These are phyloP conservation scores for Protonibea diacanthus DNA, from an alignment of 2,797 vertebrate species.

Conservation along the genomic window DNA sequence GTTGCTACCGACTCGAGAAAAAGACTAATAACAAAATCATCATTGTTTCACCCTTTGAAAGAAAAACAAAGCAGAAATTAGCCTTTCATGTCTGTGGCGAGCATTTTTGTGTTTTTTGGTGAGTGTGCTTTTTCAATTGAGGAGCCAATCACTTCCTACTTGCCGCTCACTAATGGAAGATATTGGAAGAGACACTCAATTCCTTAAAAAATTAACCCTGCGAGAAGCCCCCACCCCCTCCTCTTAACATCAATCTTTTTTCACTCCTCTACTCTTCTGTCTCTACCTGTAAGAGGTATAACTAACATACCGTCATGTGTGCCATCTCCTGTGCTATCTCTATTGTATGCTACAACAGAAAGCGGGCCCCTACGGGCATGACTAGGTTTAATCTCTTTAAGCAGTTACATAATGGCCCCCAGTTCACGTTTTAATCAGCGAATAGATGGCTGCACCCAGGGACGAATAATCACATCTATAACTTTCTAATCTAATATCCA, in stretches of 20 bases:
- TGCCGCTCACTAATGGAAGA: slow-evolving; percentile 26
- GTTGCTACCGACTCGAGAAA: neutral
- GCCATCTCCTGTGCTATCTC: slow-evolving; percentile 51
- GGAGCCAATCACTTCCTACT: neutral
- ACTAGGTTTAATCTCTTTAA: slow-evolving; percentile 82
- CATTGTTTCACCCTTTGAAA: neutral
- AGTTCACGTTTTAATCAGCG: slow-evolving; percentile 84
- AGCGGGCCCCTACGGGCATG: slow-evolving; percentile 62
- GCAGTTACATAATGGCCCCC: slow-evolving; percentile 83
- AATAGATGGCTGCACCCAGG: slow-evolving; percentile 79
- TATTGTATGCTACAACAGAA: slow-evolving; percentile 61
- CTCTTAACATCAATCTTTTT: slow-evolving; percentile 9
- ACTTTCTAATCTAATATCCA: slow-evolving; percentile 85
- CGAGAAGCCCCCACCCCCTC: slow-evolving; percentile 9
- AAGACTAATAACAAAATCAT: neutral
- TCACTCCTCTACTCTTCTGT: slow-evolving; percentile 7
- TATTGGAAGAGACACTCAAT: slow-evolving; percentile 26
- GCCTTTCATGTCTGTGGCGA: neutral
- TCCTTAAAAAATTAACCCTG: slow-evolving; percentile 31
- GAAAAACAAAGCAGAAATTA: neutral
- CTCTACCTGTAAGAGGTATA: slow-evolving; percentile 37
- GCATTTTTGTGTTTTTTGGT: neutral
- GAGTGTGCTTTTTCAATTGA: neutral
- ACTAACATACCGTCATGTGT: slow-evolving; percentile 47
- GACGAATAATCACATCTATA: slow-evolving; percentile 86